Evolutionary conservation across 1,140 invertebrate species (phyloP).

Genomic region (Achroia grisella): DNA sequence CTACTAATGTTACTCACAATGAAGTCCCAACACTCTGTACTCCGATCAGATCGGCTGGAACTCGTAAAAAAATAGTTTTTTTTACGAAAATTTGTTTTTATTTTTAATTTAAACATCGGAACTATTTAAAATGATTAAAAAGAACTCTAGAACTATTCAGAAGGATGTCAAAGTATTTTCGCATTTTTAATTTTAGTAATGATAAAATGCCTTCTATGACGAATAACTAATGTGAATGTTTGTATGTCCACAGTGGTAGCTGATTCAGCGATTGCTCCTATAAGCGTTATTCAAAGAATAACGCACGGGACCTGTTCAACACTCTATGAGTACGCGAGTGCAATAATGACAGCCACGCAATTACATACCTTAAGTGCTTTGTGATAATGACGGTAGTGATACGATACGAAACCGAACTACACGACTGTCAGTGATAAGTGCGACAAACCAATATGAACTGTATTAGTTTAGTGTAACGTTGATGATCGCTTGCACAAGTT

Average conservation of each 20-base stretch:
- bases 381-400: conserved; percentile 16
- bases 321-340: conserved; percentile 43
- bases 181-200: too few relatives aligned
- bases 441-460: conserved; percentile 3
- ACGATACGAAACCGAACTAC: neutral
- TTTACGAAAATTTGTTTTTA: too few relatives aligned
- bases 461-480: neutral
- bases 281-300: conserved; percentile 67
- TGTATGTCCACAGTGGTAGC: conserved; percentile 46
- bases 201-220: too few relatives aligned
- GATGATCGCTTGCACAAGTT: conserved; percentile 11
- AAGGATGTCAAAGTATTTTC: too few relatives aligned
- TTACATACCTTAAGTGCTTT: conserved; percentile 16
- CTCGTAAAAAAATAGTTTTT: too few relatives aligned
- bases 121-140: too few relatives aligned
- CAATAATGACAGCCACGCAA: conserved; percentile 8
- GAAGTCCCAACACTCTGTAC: too few relatives aligned
- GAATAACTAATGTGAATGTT: too few relatives aligned
- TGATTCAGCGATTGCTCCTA: conserved; percentile 70
- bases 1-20: too few relatives aligned
- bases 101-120: too few relatives aligned
- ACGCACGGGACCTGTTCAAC: conserved; percentile 63
- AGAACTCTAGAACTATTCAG: too few relatives aligned
- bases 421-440: conserved; percentile 1
- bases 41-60: too few relatives aligned